Evolutionary conservation across 2,113 vertebrate genomes (phyloP).

Genomic region (Zootoca vivipara): DNA sequence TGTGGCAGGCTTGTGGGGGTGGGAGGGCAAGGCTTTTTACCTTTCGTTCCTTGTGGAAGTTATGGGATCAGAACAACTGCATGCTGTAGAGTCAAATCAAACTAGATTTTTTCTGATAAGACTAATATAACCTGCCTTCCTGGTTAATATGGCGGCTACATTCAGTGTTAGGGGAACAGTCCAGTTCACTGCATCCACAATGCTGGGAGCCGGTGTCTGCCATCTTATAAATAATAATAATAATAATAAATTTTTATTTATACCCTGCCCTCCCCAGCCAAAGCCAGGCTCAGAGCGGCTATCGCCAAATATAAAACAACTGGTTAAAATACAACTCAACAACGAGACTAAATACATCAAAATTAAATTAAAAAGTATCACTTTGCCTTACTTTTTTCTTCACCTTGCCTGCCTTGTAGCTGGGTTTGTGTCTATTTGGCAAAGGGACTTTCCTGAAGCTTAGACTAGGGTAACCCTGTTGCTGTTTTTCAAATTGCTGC

Average conservation of each 20-base stretch:
- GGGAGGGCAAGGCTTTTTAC: background rate
- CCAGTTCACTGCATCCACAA: background rate
- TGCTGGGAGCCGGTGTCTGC: background rate
- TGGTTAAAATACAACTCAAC: too few relatives aligned
- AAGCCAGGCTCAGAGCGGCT: too few relatives aligned
- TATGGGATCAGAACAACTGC: background rate
- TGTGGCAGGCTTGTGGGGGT: background rate
- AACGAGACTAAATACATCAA: too few relatives aligned
- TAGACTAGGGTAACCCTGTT: background rate
- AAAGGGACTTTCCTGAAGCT: background rate
- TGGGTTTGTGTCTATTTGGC: background rate
- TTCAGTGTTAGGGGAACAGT: background rate
- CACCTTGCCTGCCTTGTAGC: background rate
- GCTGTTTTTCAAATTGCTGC: background rate
- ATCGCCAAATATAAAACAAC: too few relatives aligned
- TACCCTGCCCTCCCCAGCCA: too few relatives aligned
- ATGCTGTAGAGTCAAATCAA: background rate
- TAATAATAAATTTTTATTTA: too few relatives aligned
- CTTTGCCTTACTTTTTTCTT: background rate
- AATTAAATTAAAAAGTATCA: too few relatives aligned
- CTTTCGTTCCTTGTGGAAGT: background rate
- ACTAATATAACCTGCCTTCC: background rate
- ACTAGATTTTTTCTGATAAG: background rate
- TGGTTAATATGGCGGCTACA: background rate
- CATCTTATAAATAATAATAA: too few relatives aligned